phyloP scores from a whole-genome alignment of 2,888 invertebrate species.

The Philopedon plagiatum region DNA sequence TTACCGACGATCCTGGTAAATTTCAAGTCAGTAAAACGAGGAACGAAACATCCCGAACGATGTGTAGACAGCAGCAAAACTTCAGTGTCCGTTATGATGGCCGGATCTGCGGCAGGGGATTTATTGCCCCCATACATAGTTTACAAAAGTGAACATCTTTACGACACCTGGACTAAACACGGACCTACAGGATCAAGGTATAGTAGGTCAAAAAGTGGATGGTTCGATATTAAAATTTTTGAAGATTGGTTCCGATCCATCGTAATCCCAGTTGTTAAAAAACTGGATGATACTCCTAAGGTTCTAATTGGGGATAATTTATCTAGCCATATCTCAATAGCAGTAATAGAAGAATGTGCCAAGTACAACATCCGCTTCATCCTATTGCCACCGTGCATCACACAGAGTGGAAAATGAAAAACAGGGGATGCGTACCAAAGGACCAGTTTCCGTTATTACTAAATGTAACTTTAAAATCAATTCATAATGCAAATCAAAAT shows the following conservation, averaged over 20 bases:
- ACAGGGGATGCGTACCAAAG: too few species aligned
- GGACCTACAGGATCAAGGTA: background rate
- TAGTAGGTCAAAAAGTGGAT: background rate
- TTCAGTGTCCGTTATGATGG: background rate
- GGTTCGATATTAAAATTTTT: background rate
- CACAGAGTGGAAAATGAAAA: too few species aligned
- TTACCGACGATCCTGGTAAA: slow-evolving; percentile 1
- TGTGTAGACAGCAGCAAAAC: background rate
- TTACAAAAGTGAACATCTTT: background rate
- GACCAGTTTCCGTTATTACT: too few species aligned
- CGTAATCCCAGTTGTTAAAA: too few species aligned
- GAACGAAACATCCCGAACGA: slow-evolving; percentile 2
- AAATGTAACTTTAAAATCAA: too few species aligned
- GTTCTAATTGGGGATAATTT: too few species aligned
- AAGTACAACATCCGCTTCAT: too few species aligned
- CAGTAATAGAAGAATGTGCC: too few species aligned
- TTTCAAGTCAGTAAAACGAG: background rate
- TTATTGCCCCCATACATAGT: background rate
- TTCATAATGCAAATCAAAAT: too few species aligned
- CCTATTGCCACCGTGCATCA: too few species aligned
- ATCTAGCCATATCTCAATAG: too few species aligned
- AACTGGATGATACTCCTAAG: too few species aligned
- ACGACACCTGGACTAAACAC: background rate
- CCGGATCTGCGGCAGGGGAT: background rate
- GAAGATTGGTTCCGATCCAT: background rate